Evolutionary conservation across 1,140 invertebrate species (phyloP), one percentile per base, ranked within the genome.

Genomic region (Zaprionus taronus): DNA sequence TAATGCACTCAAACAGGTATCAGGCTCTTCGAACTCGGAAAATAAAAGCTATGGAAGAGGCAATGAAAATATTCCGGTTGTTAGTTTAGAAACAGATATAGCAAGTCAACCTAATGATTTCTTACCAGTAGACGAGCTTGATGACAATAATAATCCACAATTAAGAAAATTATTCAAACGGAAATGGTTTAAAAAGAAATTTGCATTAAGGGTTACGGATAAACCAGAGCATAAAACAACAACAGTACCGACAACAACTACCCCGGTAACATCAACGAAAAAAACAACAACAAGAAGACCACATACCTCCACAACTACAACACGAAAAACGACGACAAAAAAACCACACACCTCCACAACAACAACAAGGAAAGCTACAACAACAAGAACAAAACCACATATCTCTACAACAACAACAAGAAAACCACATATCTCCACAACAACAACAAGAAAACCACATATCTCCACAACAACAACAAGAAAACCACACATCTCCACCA

Each of bases 131-230:
- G 17, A 22, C 4, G 56, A 57, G 6, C 4, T 6, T 5, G 15
- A 20, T 5, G 1, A 20, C 6, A 5, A 11, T 17, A 20, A n/a
- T 9, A 57, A 36, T 5, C 31, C 12, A 22, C 31, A 28, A n/a
- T 17, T 57, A 12, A 15, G 28, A 58, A 20, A 58, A 20, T 58
- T 36, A 34, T 60, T 22, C 4, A 68, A 68, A 36, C 28, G 22
- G 7, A 68, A 68, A 60, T 67, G 38, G 51, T 17, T 57, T 2
- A 20, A 26, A 3, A 36, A 28, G 2, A 41, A 15, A 41, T 41
- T 41, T n/a, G 1, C 15, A 6, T 5, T 6, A n/a, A 41, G 5
- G 38, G 15, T 1, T 7, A 15, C 38, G 15, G 1, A 41, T n/a
- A n/a, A 41, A 6, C 38, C 15, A 6, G 15, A 6, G 15, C 0